Conservation (phyloP, 2,888 invertebrate genomes). For the Nephrotoma appendiculata region DNA sequence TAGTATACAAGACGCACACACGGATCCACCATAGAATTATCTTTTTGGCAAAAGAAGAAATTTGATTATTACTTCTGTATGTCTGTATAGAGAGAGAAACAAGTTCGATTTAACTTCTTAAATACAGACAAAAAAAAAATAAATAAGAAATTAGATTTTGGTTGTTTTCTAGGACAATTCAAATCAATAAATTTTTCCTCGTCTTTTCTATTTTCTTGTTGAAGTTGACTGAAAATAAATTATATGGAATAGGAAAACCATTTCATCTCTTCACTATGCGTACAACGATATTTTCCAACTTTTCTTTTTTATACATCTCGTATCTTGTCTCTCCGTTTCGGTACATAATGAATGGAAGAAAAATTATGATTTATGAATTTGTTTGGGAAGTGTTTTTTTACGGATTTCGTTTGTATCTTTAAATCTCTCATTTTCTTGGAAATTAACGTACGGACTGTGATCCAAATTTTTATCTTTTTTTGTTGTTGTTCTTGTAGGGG, state of each 20-base stretch:
- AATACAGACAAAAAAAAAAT: not conserved
- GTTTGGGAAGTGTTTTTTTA: not conserved
- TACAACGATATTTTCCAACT: not conserved
- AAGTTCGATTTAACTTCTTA: not conserved
- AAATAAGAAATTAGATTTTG: not conserved
- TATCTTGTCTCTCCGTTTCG: not conserved
- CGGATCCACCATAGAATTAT: not conserved
- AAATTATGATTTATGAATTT: not conserved
- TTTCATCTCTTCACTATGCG: not conserved
- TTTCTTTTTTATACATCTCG: not conserved
- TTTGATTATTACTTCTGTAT: not conserved
- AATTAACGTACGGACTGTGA: not conserved
- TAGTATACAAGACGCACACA: not conserved
- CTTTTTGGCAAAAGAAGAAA: not conserved
- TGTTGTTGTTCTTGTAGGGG: not conserved
- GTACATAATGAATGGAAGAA: not conserved
- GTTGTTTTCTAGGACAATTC: not conserved
- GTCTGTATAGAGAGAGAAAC: not conserved
- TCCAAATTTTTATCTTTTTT: not conserved
- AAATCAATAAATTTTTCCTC: not conserved
- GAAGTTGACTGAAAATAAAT: not conserved
- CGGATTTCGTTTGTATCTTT: not conserved
- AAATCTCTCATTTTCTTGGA: not conserved
- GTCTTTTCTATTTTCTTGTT: not conserved
- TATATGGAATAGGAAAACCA: not conserved